Evolutionary conservation across 2,113 vertebrate species (phyloP).

Genomic region (Passer domesticus): DNA sequence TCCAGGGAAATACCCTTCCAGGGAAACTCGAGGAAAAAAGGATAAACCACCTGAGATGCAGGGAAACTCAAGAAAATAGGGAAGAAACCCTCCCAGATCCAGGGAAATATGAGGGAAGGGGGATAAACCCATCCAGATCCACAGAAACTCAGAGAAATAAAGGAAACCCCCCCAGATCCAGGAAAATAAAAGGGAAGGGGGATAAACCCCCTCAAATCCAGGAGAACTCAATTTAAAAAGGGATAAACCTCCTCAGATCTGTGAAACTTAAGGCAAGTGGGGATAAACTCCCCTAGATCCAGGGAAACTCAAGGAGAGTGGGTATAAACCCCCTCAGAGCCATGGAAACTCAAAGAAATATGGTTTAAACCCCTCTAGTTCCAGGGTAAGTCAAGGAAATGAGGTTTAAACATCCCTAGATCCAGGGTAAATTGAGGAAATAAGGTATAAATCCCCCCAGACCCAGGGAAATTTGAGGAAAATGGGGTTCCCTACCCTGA

Average conservation of each 20-base stretch:
- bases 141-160: background rate
- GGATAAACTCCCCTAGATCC: background rate
- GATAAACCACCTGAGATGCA: background rate
- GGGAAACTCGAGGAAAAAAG: background rate
- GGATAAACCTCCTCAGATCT: background rate
- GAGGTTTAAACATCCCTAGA: accelerated
- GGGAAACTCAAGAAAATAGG: background rate
- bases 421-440: background rate
- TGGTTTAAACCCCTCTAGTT: background rate
- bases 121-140: background rate
- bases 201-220: too few species aligned
- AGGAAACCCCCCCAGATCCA: background rate
- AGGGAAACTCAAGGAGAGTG: background rate
- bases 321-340: too few species aligned
- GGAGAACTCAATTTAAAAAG: too few species aligned
- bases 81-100: background rate
- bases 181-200: background rate
- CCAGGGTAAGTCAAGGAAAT: background rate
- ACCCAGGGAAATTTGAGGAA: background rate
- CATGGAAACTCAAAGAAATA: background rate
- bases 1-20: background rate
- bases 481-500: too few species aligned
- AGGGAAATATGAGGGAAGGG: background rate
- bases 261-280: too few species aligned
- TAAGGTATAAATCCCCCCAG: too few species aligned